Evolutionary conservation across 2,797 vertebrate genomes (phyloP), one percentile per base, ranked within the genome.

Genomic region (Crocodylus rhombifer): DNA sequence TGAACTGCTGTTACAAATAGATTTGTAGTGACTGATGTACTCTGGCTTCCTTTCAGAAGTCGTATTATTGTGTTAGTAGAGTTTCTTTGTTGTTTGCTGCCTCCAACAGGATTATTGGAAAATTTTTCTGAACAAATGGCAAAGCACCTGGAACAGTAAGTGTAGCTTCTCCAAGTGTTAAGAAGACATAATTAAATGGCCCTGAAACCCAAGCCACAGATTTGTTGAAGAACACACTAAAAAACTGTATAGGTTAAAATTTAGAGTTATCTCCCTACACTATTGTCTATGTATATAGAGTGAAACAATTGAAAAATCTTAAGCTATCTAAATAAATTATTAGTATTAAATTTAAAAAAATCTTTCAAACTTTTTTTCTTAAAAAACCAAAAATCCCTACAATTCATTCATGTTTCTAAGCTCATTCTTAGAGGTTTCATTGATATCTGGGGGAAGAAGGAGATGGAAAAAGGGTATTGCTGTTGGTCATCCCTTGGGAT

Each of bases 21-120:
- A 56, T 94, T 79, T 87, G 61, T 69, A 69, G 88, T 74, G 87
- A 64, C n/a, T 4, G 51, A 60, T 55, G n/a, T 26, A 74, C 88
- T 42, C 25, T 0, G 33, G 62, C 91, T 89, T 82, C 74, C 76
- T 80, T 63, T 42, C 14, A 67, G 17, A 42, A 3, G 56, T 5
- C 1, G 26, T n/a, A 23, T 6, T 23, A 0, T 62, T 30, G 77
- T 14, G 0, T 73, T 80, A 77, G 36, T 88, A 80, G 17, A 51
- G 75, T 94, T 97, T 97, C 88, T 96, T 89, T 87, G 96, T 93
- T 92, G 93, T 97, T 94, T 98, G 97, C 97, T 98, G 98, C 97
- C 98, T 97, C 97, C 98, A 96, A 85, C 97, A 97, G 97, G 97
- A 95, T 92, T 58, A 30, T 30, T 10, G 83, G 82, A 93, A 95